A percentile compares a stretch with the other conserved stretches of the same genome.
These are phyloP conservation scores for Heliornis fulica DNA, from an alignment of 2,113 vertebrate genomes.

Conservation along the genomic window DNA sequence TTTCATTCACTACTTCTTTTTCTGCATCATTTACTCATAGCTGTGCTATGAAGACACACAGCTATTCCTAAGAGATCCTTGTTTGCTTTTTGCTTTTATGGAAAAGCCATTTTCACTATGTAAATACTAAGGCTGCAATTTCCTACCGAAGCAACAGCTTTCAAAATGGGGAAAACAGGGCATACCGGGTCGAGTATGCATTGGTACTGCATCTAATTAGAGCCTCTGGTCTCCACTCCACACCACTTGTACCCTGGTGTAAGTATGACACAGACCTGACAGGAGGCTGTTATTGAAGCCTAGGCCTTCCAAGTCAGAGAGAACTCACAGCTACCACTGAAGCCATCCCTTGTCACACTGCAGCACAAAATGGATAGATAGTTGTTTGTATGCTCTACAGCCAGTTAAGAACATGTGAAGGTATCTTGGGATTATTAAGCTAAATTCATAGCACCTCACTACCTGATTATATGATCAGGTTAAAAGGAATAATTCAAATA, in stretches of 20 bases:
- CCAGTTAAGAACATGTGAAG: background rate
- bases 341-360: background rate
- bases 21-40: background rate
- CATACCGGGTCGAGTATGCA: background rate
- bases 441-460: background rate
- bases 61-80: background rate
- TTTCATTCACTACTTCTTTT: background rate
- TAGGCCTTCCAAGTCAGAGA: background rate
- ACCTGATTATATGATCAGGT: background rate
- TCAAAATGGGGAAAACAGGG: background rate
- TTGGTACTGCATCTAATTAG: background rate
- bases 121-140: background rate
- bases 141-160: background rate
- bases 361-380: background rate
- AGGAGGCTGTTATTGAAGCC: background rate
- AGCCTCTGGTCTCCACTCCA: background rate
- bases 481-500: background rate
- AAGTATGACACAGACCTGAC: fast-evolving
- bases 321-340: background rate
- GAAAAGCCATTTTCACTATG: background rate
- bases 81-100: background rate
- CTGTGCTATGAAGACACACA: background rate
- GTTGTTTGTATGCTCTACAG: background rate
- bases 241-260: background rate
- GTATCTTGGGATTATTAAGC: background rate